phyloP scores from a whole-genome alignment of 2,888 invertebrate species.

The Stenchaetothrips biformis region DNA sequence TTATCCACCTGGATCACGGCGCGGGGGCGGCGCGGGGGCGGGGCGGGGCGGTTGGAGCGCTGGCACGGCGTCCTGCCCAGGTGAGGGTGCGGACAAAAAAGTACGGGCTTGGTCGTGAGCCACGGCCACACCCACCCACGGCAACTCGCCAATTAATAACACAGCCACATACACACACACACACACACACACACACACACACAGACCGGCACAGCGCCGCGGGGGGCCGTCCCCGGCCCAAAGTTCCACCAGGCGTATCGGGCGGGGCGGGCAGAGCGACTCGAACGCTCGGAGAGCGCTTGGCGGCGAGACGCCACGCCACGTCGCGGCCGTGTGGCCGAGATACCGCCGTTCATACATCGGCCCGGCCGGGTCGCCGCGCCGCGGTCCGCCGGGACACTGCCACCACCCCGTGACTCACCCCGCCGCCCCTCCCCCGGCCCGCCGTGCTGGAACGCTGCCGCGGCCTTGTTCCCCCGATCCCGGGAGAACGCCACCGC shows the following conservation, averaged over 20 bases:
- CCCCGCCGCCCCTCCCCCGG: neutral
- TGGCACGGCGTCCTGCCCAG: neutral
- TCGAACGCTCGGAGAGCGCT: neutral
- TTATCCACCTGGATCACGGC: neutral
- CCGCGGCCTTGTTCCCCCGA: neutral
- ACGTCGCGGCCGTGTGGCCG: neutral
- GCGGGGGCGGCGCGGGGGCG: neutral
- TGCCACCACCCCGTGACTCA: neutral
- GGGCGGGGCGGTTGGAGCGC: neutral
- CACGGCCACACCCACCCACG: conserved; percentile 9
- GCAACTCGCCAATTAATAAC: conserved; percentile 15
- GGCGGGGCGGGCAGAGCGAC: neutral
- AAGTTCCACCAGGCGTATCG: neutral
- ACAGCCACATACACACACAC: neutral
- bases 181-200: neutral
- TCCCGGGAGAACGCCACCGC: neutral
- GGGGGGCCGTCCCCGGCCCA: neutral
- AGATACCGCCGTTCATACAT: too few species aligned
- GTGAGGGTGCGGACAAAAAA: neutral
- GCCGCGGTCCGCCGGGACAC: too few species aligned
- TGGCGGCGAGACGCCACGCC: neutral
- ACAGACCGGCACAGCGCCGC: neutral
- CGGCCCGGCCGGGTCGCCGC: too few species aligned
- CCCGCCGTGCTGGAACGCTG: conserved; percentile 3
- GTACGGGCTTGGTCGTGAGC: neutral